phyloP scores from a whole-genome alignment of 2,797 vertebrate species.

The Cyclura pinguis region DNA sequence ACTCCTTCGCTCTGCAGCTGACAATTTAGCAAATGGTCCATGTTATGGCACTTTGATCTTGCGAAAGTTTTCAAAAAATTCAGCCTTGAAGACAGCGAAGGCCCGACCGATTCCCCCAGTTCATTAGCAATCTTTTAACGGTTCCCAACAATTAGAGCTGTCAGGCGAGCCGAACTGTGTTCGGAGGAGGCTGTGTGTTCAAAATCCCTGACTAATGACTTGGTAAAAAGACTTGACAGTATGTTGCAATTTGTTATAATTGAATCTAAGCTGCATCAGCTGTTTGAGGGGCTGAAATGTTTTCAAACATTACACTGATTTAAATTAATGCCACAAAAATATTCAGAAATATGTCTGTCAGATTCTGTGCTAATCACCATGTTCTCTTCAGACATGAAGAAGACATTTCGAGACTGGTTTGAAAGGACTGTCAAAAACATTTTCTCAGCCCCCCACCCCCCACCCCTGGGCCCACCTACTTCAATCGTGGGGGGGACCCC shows the following conservation, averaged over 20 bases:
- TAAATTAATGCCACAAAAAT: constrained; percentile 84
- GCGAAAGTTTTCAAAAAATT: constrained; percentile 84
- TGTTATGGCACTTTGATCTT: constrained; percentile 85
- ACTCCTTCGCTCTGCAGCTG: constrained; percentile 79
- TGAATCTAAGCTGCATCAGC: constrained; percentile 90
- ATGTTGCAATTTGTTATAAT: constrained; percentile 88
- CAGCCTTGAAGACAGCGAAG: constrained; percentile 80
- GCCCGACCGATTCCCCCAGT: constrained; percentile 81
- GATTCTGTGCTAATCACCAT: constrained; percentile 70
- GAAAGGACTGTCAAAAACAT: constrained; percentile 73
- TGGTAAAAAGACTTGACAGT: constrained; percentile 90
- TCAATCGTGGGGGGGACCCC: constrained; percentile 54
- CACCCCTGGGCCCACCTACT: constrained; percentile 8
- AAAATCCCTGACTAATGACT: constrained; percentile 90
- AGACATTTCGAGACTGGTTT: constrained; percentile 68
- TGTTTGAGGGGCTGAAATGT: constrained; percentile 88
- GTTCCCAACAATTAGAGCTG: constrained; percentile 89
- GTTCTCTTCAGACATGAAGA: constrained; percentile 69
- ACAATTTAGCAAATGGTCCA: constrained; percentile 84
- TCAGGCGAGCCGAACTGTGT: constrained; percentile 78
- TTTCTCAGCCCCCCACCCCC: constrained; percentile 34
- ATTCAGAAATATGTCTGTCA: constrained; percentile 76
- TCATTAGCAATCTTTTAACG: constrained; percentile 92
- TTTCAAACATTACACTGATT: constrained; percentile 89
- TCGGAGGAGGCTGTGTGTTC: constrained; percentile 64